Evolutionary conservation across 2,113 vertebrate species (phyloP).

Genomic region (Shinisaurus crocodilurus): DNA sequence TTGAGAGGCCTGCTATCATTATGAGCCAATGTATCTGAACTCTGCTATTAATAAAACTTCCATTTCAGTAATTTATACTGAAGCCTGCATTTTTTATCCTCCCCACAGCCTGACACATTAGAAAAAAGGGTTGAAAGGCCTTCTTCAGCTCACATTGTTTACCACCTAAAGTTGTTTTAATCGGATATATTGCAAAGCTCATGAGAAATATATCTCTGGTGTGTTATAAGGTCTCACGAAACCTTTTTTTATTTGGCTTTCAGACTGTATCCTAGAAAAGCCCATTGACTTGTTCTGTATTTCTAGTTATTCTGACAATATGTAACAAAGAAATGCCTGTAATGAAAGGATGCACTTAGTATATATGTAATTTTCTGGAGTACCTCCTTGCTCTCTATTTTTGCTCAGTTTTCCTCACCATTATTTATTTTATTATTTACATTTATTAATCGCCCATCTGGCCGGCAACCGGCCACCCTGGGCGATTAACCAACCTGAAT

Average conservation of each 20-base stretch:
- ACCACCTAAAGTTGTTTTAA: background rate
- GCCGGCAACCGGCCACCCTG: too few relatives aligned
- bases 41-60: constrained; percentile 4
- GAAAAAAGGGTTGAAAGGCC: background rate
- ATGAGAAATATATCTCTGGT: background rate
- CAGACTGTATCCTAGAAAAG: background rate
- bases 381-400: background rate
- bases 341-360: background rate
- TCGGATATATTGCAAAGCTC: background rate
- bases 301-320: background rate
- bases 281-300: background rate
- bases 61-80: background rate
- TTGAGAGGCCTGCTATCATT: background rate
- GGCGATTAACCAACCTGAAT: background rate
- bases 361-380: background rate
- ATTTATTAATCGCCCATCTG: too few relatives aligned
- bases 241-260: background rate
- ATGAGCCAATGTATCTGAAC: background rate
- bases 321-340: background rate
- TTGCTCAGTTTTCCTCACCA: background rate
- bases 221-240: background rate
- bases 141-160: background rate
- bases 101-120: background rate
- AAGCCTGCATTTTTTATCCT: background rate
- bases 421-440: too few relatives aligned